phyloP scores from a whole-genome alignment of 1,140 invertebrate species.

The Drosophila mauritiana region DNA sequence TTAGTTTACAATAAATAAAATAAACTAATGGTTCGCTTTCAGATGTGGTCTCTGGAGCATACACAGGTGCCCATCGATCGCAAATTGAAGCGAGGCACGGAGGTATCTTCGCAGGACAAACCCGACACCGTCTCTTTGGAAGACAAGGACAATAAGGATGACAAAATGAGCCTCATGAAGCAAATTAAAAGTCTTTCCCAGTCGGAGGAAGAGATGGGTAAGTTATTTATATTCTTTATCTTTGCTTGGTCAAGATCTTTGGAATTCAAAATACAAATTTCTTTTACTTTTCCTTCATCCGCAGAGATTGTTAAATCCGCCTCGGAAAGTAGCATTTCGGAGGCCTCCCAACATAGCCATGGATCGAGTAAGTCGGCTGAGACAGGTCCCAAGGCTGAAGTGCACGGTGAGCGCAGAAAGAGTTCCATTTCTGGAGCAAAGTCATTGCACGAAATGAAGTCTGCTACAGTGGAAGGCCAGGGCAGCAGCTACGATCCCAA shows the following conservation, averaged over 20 bases:
- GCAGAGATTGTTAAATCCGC: conserved; percentile 89
- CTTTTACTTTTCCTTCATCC: neutral
- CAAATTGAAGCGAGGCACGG: conserved; percentile 77
- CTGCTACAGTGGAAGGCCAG: conserved; percentile 65
- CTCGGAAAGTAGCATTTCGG: conserved; percentile 94
- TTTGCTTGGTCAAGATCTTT: too few species aligned
- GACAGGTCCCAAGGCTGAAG: conserved; percentile 85
- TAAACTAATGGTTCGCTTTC: neutral
- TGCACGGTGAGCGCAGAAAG: conserved; percentile 57
- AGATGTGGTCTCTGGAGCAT: conserved; percentile 99
- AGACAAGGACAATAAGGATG: conserved; percentile 82
- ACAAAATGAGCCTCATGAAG: conserved; percentile 88
- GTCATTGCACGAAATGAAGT: conserved; percentile 83
- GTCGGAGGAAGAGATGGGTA: conserved; percentile 67
- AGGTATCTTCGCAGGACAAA: conserved; percentile 76
- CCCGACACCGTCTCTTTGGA: conserved; percentile 66
- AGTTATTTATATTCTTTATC: neutral
- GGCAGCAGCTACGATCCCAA: conserved; percentile 49
- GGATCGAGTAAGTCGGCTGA: conserved; percentile 89
- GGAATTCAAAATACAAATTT: too few species aligned
- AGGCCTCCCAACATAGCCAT: conserved; percentile 88
- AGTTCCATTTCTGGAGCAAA: conserved; percentile 80
- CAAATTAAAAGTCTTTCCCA: conserved; percentile 88
- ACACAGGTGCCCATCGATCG: conserved; percentile 93
- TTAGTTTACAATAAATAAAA: neutral